Percentiles rank a stretch among this genome's conserved stretches.
phyloP scores from a whole-genome alignment of 2,113 vertebrate species.

The Coracopsis vasa region DNA sequence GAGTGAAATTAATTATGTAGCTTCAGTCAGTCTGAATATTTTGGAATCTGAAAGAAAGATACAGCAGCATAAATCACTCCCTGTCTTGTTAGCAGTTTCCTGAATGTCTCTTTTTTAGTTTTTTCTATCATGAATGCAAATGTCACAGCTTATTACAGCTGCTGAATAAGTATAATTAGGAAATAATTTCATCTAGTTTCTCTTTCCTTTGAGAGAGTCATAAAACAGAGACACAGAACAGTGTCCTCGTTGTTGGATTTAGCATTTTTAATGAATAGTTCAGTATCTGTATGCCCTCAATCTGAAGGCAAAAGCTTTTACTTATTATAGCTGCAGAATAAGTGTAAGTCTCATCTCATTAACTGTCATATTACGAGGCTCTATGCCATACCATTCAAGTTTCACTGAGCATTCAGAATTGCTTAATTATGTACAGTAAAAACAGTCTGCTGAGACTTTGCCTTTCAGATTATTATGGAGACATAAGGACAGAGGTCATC shows the following conservation, averaged over 20 bases:
- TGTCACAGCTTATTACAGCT: conserved; percentile 22
- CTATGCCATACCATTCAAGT: conserved; percentile 67
- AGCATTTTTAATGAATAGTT: conserved; percentile 49
- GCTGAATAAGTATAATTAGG: conserved; percentile 50
- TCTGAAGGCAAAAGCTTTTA: conserved; percentile 64
- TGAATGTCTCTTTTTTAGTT: neutral
- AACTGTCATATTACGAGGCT: conserved; percentile 72
- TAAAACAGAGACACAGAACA: conserved; percentile 35
- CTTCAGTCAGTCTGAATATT: neutral
- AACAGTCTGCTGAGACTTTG: conserved; percentile 65
- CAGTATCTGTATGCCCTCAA: conserved; percentile 31
- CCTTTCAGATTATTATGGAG: conserved; percentile 60
- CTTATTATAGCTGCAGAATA: conserved; percentile 64
- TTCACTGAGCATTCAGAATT: conserved; percentile 71
- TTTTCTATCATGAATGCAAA: conserved; percentile 16
- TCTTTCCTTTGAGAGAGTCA: conserved; percentile 13
- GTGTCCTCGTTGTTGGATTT: conserved; percentile 4
- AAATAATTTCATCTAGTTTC: conserved; percentile 42
- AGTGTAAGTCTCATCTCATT: conserved; percentile 73
- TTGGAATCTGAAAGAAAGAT: neutral
- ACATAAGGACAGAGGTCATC: conserved; percentile 61
- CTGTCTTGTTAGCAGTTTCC: conserved; percentile 3
- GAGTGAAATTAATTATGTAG: neutral
- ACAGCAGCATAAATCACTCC: neutral
- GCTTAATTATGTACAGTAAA: conserved; percentile 77